Evolutionary conservation across 2,797 vertebrate genomes (phyloP), one percentile per base, ranked within the genome.

Genomic region (Phoebastria nigripes): DNA sequence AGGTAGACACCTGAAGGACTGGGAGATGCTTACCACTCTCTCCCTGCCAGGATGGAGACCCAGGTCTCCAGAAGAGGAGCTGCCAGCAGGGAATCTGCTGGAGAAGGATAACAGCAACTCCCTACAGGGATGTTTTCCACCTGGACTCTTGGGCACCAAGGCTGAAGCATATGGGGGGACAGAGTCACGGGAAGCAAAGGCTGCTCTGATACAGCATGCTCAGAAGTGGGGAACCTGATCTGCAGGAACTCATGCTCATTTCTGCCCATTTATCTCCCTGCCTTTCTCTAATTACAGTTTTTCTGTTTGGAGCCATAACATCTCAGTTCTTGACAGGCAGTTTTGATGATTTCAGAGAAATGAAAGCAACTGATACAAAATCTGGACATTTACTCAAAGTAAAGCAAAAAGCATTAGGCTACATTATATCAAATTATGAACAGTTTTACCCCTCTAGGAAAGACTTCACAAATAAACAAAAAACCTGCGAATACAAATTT

Each of bases 341-440:
- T 89, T 74, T 25, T 37, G 77, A 83, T 70, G 29, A 94, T 72
- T 92, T 87, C 93, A 92, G 83, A 84, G 52, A 84, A 95, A 94
- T 47, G 19, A 89, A 96, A 88, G 80, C 90, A 55, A 69, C 63
- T 10, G 76, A 87, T 46, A 89, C 37, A 93, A 54, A 91, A 70
- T 19, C 77, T 89, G 49, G 66, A 52, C 41, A 10, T 35, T 58
- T 35, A 35, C 37, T 71, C 20, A 41, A 65, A 76, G 29, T 10
- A 78, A 67, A 87, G 39, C 46, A 54, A 29, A 25, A 78, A 28
- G 3, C 6, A n/a, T 15, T 15, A 46, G 47, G 54, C 15, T 56
- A 52, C 47, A n/a, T 35, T 62, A 13, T n/a, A 67, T 37, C 56
- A 55, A 31, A 71, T 54, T 31, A 52, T 29, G 42, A 84, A 39